phyloP scores from a whole-genome alignment of 2,113 vertebrate species.

The Rhinichthys klamathensis region DNA sequence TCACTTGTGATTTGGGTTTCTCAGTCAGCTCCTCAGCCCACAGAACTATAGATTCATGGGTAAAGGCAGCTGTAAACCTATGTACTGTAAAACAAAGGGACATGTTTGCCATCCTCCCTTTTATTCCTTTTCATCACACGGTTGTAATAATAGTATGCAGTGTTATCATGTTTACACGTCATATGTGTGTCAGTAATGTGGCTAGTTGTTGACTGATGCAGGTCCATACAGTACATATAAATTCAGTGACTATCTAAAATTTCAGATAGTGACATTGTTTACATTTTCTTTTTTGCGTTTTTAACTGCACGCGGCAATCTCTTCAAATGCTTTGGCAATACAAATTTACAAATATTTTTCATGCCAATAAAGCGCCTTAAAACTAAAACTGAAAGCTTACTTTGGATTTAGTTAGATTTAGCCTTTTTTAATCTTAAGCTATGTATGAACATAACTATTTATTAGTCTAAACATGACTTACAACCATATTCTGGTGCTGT shows the following conservation, averaged over 20 bases:
- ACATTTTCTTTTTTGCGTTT: too few relatives aligned
- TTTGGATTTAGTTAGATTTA: too few relatives aligned
- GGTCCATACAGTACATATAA: too few relatives aligned
- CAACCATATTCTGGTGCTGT: not conserved
- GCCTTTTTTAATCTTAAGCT: too few relatives aligned
- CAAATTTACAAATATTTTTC: too few relatives aligned
- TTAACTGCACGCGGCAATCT: too few relatives aligned
- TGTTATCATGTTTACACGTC: not conserved
- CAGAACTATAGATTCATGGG: not conserved
- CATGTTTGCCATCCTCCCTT: not conserved
- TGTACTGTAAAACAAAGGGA: not conserved
- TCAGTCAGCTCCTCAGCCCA: constrained; percentile 18
- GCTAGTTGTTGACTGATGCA: too few relatives aligned
- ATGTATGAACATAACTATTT: not conserved
- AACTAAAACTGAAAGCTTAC: too few relatives aligned
- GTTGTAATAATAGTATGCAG: not conserved
- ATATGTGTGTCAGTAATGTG: not conserved
- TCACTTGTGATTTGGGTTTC: constrained; percentile 32
- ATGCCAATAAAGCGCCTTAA: too few relatives aligned
- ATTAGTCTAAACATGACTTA: not conserved
- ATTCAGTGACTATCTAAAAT: not conserved
- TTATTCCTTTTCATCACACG: not conserved
- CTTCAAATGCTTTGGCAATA: too few relatives aligned
- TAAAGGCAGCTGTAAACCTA: not conserved
- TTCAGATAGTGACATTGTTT: not conserved